These are phyloP conservation scores for Penaeus indicus DNA, from an alignment of 1,140 invertebrate species.

Conservation along the genomic window DNA sequence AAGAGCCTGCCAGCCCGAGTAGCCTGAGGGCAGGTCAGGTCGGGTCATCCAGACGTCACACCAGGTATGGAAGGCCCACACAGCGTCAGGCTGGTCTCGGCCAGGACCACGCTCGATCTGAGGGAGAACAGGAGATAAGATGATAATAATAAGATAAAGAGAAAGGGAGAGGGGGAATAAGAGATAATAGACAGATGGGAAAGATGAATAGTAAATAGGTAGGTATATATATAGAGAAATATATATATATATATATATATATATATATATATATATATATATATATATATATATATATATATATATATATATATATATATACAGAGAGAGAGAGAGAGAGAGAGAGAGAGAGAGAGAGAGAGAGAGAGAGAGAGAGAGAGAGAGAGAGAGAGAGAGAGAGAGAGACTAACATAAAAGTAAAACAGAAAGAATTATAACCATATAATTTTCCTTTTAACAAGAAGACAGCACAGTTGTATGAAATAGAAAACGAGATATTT, in stretches of 20 bases:
- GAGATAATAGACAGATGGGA: not conserved
- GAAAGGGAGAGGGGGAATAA: not conserved
- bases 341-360: no score
- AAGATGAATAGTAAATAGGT: not conserved
- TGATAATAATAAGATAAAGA: not conserved
- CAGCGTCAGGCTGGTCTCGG: slow-evolving; percentile 70
- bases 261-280: not conserved
- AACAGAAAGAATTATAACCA: no score
- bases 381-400: no score
- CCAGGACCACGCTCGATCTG: slow-evolving; percentile 65
- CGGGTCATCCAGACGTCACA: slow-evolving; percentile 86
- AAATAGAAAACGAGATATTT: no score
- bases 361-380: no score
- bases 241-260: not conserved
- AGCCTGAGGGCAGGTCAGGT: slow-evolving; percentile 80
- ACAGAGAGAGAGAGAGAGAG: not conserved
- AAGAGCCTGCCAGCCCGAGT: slow-evolving; percentile 92
- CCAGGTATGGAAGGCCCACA: slow-evolving; percentile 89
- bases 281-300: no score
- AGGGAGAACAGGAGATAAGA: not conserved
- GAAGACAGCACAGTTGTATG: no score
- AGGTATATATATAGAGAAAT: not conserved
- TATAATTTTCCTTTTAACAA: no score
- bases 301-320: not conserved
- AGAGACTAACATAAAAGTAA: not conserved